These are phyloP conservation scores for Panorpa germanica DNA, from an alignment of 2,888 invertebrate species.

Conservation along the genomic window DNA sequence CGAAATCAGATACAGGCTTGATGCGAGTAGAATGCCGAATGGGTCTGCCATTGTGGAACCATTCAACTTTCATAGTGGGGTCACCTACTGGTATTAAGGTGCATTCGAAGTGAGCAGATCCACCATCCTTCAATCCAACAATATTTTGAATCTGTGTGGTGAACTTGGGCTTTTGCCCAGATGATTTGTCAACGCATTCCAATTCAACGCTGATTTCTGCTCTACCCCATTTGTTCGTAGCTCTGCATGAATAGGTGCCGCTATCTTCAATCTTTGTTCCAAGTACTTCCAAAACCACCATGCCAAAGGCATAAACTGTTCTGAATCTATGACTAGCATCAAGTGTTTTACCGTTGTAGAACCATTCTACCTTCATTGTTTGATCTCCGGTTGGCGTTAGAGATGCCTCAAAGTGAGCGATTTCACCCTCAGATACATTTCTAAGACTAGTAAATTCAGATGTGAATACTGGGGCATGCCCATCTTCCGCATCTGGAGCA, in stretches of 20 bases:
- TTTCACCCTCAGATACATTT: constrained; percentile 83
- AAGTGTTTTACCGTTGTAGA: constrained; percentile 78
- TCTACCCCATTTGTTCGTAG: constrained; percentile 75
- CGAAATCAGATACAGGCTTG: constrained; percentile 88
- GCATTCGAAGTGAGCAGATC: constrained; percentile 90
- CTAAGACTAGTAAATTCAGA: constrained; percentile 67
- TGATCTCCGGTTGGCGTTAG: constrained; percentile 87
- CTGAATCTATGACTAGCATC: constrained; percentile 79
- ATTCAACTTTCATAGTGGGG: constrained; percentile 84
- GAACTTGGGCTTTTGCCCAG: constrained; percentile 74
- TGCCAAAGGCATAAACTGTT: constrained; percentile 93
- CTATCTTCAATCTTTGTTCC: constrained; percentile 88
- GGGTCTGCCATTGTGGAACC: constrained; percentile 89
- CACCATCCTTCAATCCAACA: constrained; percentile 75
- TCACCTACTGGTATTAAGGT: constrained; percentile 87
- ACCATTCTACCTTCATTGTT: constrained; percentile 90
- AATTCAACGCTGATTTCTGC: constrained; percentile 72
- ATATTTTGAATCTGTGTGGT: constrained; percentile 74
- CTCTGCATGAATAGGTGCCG: constrained; percentile 73
- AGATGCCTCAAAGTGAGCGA: constrained; percentile 94
- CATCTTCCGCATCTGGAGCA: constrained; percentile 51
- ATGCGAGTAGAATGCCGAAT: constrained; percentile 77
- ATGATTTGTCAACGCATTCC: constrained; percentile 66
- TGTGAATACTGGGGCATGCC: constrained; percentile 73
- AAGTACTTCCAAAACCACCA: constrained; percentile 89